phyloP scores from a whole-genome alignment of 2,113 vertebrate genomes.

The Ariopsis seemanni region DNA sequence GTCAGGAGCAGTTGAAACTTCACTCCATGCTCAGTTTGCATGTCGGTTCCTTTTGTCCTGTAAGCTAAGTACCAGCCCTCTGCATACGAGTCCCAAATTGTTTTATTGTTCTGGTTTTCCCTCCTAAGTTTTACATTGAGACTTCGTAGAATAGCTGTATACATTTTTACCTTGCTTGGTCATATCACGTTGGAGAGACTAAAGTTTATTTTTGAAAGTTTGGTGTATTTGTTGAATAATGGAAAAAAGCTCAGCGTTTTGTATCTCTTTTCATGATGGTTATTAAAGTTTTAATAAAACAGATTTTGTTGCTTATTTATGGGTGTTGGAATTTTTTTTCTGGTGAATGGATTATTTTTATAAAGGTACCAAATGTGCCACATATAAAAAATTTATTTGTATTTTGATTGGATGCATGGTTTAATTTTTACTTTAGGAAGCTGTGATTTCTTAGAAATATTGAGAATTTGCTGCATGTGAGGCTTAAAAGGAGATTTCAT shows the following conservation, averaged over 20 bases:
- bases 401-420: too few species aligned
- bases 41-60: constrained; percentile 18
- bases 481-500: too few species aligned
- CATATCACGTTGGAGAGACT: constrained; percentile 46
- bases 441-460: too few species aligned
- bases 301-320: constrained; percentile 6
- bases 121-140: constrained; percentile 37
- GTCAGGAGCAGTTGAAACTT: constrained; percentile 13
- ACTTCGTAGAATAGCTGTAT: constrained; percentile 42
- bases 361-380: background rate
- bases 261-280: constrained; percentile 54
- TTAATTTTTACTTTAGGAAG: background rate
- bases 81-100: constrained; percentile 7
- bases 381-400: background rate
- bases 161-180: constrained; percentile 47
- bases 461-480: too few species aligned
- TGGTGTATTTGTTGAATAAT: constrained; percentile 47
- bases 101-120: constrained; percentile 34
- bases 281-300: constrained; percentile 55
- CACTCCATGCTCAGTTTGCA: background rate
- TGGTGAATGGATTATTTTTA: background rate
- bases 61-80: constrained; percentile 15
- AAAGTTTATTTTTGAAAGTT: constrained; percentile 55
- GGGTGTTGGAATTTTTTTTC: background rate
- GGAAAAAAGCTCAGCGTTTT: constrained; percentile 49